A percentile compares a stretch with the other conserved stretches of the same genome.
phyloP scores from a whole-genome alignment of 2,797 vertebrate species.

The Lophura swinhoii region DNA sequence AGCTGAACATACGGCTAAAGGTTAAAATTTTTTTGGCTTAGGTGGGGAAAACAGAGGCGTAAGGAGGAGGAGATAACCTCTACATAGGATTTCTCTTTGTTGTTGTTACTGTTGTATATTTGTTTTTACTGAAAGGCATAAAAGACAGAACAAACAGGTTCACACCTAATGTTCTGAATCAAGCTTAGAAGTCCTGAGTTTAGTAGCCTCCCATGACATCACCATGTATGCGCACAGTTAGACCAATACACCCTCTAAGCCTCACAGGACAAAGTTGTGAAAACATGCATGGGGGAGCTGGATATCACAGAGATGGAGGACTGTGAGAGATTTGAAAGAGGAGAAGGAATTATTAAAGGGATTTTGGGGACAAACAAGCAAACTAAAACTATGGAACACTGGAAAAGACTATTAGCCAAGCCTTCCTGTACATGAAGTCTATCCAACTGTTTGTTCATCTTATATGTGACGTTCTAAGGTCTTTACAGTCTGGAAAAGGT shows the following conservation, averaged over 20 bases:
- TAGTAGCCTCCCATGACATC: background rate
- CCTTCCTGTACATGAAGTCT: background rate
- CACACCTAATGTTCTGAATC: background rate
- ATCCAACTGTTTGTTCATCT: background rate
- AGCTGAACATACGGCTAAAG: background rate
- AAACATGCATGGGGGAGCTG: background rate
- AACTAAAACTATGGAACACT: background rate
- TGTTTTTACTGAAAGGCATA: background rate
- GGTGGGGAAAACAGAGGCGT: background rate
- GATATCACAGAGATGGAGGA: background rate
- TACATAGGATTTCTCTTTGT: background rate
- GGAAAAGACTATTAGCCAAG: background rate
- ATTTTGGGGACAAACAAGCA: background rate
- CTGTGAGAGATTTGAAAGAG: background rate
- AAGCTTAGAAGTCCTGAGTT: background rate
- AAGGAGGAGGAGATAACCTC: background rate
- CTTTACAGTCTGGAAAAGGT: background rate
- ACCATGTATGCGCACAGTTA: background rate
- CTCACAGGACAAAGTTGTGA: background rate
- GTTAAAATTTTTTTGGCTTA: background rate
- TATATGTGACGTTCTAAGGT: background rate
- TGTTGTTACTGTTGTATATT: background rate
- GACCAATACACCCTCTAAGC: background rate
- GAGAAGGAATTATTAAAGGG: background rate
- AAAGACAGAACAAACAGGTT: background rate